Conservation (phyloP, 2,888 invertebrate species). For the Hemicrepidius hirtus region DNA sequence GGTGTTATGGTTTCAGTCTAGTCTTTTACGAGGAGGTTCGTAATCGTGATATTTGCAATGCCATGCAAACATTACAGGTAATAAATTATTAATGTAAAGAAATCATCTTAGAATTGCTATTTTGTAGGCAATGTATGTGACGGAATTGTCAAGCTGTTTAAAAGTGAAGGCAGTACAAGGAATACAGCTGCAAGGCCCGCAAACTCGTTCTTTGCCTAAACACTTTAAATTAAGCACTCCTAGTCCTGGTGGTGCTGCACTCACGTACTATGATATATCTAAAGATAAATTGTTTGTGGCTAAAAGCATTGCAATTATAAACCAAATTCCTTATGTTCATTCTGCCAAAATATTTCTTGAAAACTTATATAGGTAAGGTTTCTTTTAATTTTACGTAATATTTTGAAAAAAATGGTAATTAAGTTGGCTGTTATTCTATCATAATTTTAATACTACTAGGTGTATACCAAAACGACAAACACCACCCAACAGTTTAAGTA, state of each 20-base stretch:
- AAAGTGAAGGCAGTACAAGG: constrained; percentile 79
- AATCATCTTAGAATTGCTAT: constrained; percentile 12
- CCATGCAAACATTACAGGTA: constrained; percentile 96
- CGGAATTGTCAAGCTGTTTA: constrained; percentile 90
- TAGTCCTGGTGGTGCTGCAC: constrained; percentile 71
- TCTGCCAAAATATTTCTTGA: constrained; percentile 90
- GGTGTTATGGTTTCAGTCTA: constrained; percentile 95
- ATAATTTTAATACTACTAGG: constrained; percentile 68
- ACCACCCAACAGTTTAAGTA: constrained; percentile 79
- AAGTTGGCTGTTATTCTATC: background rate
- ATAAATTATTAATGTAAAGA: background rate
- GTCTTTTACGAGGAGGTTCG: constrained; percentile 97
- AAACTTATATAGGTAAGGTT: constrained; percentile 85
- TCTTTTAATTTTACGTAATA: constrained; percentile 66
- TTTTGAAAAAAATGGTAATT: no score
- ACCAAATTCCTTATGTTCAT: constrained; percentile 92
- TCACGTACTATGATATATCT: constrained; percentile 93
- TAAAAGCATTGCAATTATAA: constrained; percentile 95
- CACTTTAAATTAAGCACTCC: constrained; percentile 86
- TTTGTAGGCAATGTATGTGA: constrained; percentile 88
- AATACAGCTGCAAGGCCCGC: constrained; percentile 76
- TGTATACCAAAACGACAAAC: constrained; percentile 87
- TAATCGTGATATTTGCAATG: constrained; percentile 93
- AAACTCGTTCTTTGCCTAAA: constrained; percentile 90
- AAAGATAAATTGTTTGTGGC: constrained; percentile 97